Conservation (phyloP, 2,888 invertebrate species). For the Troides aeacus region DNA sequence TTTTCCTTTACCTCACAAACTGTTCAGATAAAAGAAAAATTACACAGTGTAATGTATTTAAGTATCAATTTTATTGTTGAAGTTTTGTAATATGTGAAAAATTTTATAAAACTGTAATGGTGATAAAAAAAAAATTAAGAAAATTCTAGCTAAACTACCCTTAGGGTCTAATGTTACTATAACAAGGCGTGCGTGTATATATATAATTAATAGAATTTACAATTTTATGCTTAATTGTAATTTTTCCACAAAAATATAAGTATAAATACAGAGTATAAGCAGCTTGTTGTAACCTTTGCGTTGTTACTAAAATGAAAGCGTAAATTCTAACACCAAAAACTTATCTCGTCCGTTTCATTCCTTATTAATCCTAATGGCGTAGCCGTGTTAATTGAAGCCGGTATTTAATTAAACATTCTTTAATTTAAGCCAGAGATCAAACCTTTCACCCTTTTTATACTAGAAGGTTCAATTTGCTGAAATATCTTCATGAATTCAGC, state of each 20-base stretch:
- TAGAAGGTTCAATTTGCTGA: constrained; percentile 51
- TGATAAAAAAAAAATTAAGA: no score
- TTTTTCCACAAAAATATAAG: no score
- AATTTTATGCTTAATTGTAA: no score
- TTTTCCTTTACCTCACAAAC: background rate
- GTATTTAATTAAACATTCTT: constrained; percentile 58
- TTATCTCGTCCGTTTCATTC: constrained; percentile 35
- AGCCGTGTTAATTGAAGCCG: constrained; percentile 52
- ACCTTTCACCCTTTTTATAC: constrained; percentile 48
- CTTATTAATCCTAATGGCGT: constrained; percentile 43
- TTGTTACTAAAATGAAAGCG: background rate
- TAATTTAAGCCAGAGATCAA: constrained; percentile 53
- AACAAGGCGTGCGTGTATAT: no score
- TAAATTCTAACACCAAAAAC: constrained; percentile 1
- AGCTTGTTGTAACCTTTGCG: no score
- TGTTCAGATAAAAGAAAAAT: no score
- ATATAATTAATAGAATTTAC: no score
- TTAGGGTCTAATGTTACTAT: no score
- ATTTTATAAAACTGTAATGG: background rate
- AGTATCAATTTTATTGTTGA: no score
- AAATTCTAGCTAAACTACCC: no score
- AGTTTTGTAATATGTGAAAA: background rate
- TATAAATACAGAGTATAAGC: no score
- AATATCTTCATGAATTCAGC: constrained; percentile 44
- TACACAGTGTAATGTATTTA: no score